These are phyloP conservation scores for Alethe diademata DNA, from an alignment of 2,113 vertebrate genomes.

Conservation along the genomic window DNA sequence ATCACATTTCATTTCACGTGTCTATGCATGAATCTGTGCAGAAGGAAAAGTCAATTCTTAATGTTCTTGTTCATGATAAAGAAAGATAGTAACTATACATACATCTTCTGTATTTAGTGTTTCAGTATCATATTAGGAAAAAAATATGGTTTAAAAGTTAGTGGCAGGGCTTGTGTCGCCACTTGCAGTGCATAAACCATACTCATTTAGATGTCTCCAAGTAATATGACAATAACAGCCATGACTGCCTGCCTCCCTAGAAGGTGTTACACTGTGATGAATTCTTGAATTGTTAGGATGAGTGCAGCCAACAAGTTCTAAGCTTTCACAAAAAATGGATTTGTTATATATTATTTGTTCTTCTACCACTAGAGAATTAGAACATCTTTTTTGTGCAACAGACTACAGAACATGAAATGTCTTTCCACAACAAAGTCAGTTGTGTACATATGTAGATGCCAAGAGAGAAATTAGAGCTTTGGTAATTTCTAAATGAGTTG, in stretches of 20 bases:
- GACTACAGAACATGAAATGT: not conserved
- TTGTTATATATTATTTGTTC: not conserved
- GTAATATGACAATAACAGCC: not conserved
- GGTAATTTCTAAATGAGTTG: not conserved
- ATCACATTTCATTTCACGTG: not conserved
- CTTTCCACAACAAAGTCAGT: not conserved
- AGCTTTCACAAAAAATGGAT: not conserved
- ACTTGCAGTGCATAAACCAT: not conserved
- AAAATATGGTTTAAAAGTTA: not conserved
- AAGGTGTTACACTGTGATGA: not conserved
- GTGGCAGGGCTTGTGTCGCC: not conserved
- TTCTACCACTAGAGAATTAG: not conserved
- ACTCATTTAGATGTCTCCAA: not conserved
- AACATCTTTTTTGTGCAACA: not conserved
- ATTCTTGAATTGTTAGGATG: not conserved
- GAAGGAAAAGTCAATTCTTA: not conserved
- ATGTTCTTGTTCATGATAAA: not conserved
- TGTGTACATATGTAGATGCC: not conserved
- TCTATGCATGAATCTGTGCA: not conserved
- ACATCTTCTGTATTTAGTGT: not conserved
- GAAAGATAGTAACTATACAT: not conserved
- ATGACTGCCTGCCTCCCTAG: not conserved
- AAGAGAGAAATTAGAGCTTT: conserved; percentile 16
- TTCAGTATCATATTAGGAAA: not conserved
- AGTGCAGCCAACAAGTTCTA: not conserved